Conservation (phyloP, 2,113 vertebrate genomes). For the Malurus alboscapulatus region DNA sequence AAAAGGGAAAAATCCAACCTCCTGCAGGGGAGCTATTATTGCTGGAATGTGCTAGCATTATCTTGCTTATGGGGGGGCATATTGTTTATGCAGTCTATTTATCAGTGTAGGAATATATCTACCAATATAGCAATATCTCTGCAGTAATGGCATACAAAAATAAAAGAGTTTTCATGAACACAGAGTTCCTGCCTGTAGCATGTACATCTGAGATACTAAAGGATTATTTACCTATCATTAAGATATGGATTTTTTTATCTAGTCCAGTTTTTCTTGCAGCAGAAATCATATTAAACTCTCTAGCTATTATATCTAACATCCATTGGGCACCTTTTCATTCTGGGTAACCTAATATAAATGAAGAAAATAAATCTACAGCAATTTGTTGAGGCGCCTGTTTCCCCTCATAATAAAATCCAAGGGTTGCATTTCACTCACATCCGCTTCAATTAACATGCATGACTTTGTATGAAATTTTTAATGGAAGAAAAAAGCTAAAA, state of each 20-base stretch:
- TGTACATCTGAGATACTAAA: constrained; percentile 62
- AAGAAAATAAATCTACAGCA: constrained; percentile 62
- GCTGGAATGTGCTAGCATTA: constrained; percentile 47
- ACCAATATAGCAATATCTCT: constrained; percentile 58
- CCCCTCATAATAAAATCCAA: constrained; percentile 15
- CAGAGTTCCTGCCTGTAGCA: constrained; percentile 61
- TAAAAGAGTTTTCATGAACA: constrained; percentile 66
- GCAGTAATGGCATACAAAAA: constrained; percentile 59
- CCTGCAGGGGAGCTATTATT: constrained; percentile 58
- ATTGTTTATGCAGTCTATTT: constrained; percentile 73
- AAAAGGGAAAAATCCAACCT: constrained; percentile 43
- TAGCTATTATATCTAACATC: constrained; percentile 52
- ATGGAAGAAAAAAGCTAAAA: background rate
- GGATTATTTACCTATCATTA: constrained; percentile 74
- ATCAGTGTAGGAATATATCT: constrained; percentile 59
- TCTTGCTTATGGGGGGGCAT: constrained; percentile 64
- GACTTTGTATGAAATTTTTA: background rate
- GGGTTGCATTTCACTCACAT: background rate
- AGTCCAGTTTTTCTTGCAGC: constrained; percentile 64
- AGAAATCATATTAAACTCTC: constrained; percentile 65
- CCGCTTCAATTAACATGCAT: background rate
- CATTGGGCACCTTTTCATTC: constrained; percentile 53
- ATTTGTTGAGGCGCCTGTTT: constrained; percentile 48
- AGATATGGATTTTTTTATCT: constrained; percentile 70
- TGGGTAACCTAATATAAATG: constrained; percentile 55